Conservation (phyloP, 1,140 invertebrate species). For the Panagrolaimus sp. region DNA sequence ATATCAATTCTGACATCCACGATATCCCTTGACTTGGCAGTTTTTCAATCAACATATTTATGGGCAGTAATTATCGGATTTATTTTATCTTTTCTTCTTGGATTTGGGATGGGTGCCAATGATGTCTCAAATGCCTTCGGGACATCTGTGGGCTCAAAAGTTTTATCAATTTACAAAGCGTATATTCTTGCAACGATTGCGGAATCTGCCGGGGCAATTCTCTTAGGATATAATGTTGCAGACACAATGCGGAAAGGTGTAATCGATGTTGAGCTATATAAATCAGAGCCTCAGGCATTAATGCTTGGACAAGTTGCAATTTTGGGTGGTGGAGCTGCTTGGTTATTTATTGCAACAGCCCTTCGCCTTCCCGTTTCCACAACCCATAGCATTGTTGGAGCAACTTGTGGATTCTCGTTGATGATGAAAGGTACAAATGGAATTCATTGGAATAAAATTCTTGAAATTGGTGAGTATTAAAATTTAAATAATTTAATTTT, state of each 20-base stretch:
- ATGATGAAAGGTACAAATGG: conserved; percentile 79
- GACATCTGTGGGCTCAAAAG: conserved; percentile 23
- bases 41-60: conserved; percentile 43
- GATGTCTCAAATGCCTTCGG: conserved; percentile 63
- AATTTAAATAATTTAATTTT: no score
- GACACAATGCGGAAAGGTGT: conserved; percentile 42
- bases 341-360: conserved; percentile 85
- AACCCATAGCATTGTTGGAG: conserved; percentile 93
- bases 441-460: conserved; percentile 75
- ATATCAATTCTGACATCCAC: background rate
- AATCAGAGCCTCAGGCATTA: conserved; percentile 21
- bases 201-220: conserved; percentile 68
- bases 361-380: conserved; percentile 82
- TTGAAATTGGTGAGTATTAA: conserved; percentile 69
- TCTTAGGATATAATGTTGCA: conserved; percentile 59
- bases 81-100: conserved; percentile 83
- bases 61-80: conserved; percentile 74
- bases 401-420: conserved; percentile 87
- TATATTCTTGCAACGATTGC: conserved; percentile 87
- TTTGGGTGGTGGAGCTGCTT: conserved; percentile 72
- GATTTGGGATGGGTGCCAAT: conserved; percentile 96
- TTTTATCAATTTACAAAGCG: conserved; percentile 66
- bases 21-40: background rate
- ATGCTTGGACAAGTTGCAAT: conserved; percentile 59
- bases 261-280: conserved; percentile 39